A percentile compares a stretch with the other conserved stretches of the same genome.
Conservation (phyloP, 2,113 vertebrate species). For the Pachycephala philippinensis region DNA sequence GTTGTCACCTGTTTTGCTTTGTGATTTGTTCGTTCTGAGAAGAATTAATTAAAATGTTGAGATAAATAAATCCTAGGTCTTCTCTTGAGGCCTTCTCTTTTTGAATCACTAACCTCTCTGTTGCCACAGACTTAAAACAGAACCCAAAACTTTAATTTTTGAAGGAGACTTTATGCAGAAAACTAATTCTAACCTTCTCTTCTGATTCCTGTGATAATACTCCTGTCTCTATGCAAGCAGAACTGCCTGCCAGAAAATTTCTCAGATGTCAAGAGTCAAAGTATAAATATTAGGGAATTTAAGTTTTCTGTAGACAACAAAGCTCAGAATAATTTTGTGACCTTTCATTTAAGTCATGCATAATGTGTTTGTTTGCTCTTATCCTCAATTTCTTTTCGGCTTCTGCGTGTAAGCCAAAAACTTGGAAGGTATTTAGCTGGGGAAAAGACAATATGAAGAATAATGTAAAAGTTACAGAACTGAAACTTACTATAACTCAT, state of each 20-base stretch:
- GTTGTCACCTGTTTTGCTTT: not conserved
- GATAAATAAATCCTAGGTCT: not conserved
- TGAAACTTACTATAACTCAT: not conserved
- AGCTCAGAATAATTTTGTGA: slow-evolving; percentile 16
- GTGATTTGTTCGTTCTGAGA: not conserved
- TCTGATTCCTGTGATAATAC: slow-evolving; percentile 18
- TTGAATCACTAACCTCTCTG: not conserved
- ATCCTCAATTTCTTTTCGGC: not conserved
- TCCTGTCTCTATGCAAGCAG: not conserved
- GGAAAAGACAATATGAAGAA: not conserved
- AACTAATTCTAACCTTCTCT: slow-evolving; percentile 15
- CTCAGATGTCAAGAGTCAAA: not conserved
- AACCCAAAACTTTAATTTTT: not conserved
- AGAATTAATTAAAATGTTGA: slow-evolving; percentile 4
- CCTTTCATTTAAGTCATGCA: slow-evolving; percentile 31
- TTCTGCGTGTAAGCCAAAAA: not conserved
- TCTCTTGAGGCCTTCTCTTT: not conserved
- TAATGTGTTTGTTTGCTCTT: not conserved
- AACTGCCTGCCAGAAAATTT: not conserved
- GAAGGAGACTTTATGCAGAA: not conserved
- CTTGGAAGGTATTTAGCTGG: not conserved
- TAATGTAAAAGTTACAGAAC: not conserved
- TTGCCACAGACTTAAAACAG: slow-evolving; percentile 2
- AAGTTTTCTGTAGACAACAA: not conserved
- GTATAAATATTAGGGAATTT: not conserved